A percentile compares a stretch with the other conserved stretches of the same genome.
phyloP scores from a whole-genome alignment of 2,797 vertebrate species.

The Crypturellus tataupa region DNA sequence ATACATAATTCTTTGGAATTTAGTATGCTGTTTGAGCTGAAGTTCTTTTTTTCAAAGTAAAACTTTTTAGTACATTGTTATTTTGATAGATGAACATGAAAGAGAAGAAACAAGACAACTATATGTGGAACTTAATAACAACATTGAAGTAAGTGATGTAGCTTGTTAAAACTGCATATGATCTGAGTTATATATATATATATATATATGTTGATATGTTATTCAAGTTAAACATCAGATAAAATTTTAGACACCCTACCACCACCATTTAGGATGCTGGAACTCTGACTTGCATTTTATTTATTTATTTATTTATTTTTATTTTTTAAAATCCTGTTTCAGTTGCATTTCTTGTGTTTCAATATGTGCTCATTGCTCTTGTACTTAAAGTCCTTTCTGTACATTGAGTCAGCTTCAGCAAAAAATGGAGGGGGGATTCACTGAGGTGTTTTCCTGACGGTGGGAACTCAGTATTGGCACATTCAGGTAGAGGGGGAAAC shows the following conservation, averaged over 20 bases:
- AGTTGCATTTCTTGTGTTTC: background rate
- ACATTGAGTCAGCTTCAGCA: background rate
- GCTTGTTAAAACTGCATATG: background rate
- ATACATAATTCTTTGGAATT: background rate
- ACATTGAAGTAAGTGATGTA: slow-evolving; percentile 83
- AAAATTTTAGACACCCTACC: background rate
- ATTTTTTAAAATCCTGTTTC: too few relatives aligned
- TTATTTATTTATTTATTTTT: too few relatives aligned
- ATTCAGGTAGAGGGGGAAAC: background rate
- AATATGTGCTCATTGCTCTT: background rate
- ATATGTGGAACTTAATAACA: slow-evolving; percentile 86
- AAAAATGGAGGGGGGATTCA: background rate
- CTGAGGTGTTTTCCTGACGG: background rate
- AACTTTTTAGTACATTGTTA: slow-evolving; percentile 14
- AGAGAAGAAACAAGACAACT: slow-evolving; percentile 90
- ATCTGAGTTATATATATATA: rapidly evolving
- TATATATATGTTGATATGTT: background rate
- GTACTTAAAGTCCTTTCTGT: background rate
- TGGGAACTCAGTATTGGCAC: background rate
- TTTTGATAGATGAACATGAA: slow-evolving; percentile 90
- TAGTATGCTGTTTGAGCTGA: background rate
- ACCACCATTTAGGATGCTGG: background rate
- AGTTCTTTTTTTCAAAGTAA: background rate
- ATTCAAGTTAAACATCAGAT: background rate
- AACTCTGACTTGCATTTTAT: background rate